Evolutionary conservation across 2,888 invertebrate genomes (phyloP).

Genomic region (Carpatolechia fugitivella): DNA sequence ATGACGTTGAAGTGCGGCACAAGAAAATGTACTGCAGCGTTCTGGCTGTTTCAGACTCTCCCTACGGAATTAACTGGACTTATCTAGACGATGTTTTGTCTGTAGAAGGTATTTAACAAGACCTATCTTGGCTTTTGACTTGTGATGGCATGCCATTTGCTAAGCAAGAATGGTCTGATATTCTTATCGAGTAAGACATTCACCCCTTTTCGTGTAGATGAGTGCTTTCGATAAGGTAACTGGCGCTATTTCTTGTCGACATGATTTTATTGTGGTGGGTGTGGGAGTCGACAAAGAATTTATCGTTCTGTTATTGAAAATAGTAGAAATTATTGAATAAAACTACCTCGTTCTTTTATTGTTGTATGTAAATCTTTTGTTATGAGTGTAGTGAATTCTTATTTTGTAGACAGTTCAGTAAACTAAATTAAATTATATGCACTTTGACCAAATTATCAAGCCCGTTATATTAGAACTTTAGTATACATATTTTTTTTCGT

Average conservation of each 20-base stretch:
- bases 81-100: conserved; percentile 15
- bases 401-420: too few species aligned
- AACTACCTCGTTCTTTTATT: too few species aligned
- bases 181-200: conserved; percentile 34
- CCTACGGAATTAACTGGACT: conserved; percentile 8
- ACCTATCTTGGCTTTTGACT: conserved; percentile 2
- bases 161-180: conserved; percentile 24
- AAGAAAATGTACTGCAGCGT: conserved; percentile 18
- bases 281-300: conserved; percentile 1
- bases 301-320: conserved; percentile 9
- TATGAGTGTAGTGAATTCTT: too few species aligned
- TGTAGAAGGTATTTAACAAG: conserved; percentile 6
- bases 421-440: too few species aligned
- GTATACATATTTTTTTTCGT: too few species aligned
- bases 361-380: too few species aligned
- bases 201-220: conserved; percentile 32
- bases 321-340: not conserved
- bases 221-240: conserved; percentile 28
- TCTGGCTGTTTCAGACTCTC: not conserved
- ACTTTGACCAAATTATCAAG: too few species aligned
- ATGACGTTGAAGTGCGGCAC: conserved; percentile 25
- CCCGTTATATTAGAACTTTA: too few species aligned
- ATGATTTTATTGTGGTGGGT: conserved; percentile 6
- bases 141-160: conserved; percentile 1
- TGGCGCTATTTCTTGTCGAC: conserved; percentile 19